A percentile compares a stretch with the other conserved stretches of the same genome.
These are phyloP conservation scores for Tubulanus polymorphus DNA, from an alignment of 2,888 invertebrate genomes.

Conservation along the genomic window DNA sequence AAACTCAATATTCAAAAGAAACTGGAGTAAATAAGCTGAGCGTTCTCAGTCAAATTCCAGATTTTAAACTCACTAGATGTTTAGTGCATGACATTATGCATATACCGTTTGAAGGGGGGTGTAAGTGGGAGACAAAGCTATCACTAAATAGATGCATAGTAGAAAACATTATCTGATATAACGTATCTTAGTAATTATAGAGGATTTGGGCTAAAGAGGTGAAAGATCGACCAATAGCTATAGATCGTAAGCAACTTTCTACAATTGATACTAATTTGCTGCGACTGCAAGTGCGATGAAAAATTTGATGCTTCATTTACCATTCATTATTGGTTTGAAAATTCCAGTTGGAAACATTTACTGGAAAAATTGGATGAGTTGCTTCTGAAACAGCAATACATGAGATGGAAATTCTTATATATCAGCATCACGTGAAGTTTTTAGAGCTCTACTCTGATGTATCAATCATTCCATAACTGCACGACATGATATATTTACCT, in stretches of 20 bases:
- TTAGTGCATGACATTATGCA: constrained; percentile 19
- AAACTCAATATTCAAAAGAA: no score
- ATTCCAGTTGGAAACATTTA: no score
- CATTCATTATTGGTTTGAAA: constrained; percentile 8
- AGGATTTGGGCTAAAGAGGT: constrained; percentile 5
- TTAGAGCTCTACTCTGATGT: no score
- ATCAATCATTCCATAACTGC: no score
- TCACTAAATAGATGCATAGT: constrained; percentile 4
- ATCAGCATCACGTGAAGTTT: no score
- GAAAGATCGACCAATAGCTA: constrained; percentile 8
- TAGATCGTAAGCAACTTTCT: constrained; percentile 6
- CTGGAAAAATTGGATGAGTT: no score
- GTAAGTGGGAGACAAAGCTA: background rate
- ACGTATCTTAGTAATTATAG: constrained; percentile 5
- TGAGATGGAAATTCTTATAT: no score
- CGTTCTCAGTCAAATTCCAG: constrained; percentile 5
- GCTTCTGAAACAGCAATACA: no score
- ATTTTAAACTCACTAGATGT: constrained; percentile 13
- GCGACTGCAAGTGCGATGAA: constrained; percentile 10
- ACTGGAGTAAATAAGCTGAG: constrained; percentile 9
- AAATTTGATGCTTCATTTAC: constrained; percentile 6
- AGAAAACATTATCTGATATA: background rate
- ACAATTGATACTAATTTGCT: constrained; percentile 2
- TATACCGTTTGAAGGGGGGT: constrained; percentile 13
- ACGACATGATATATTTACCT: no score